phyloP scores from a whole-genome alignment of 2,888 invertebrate genomes.

The Synergus gifuensis region DNA sequence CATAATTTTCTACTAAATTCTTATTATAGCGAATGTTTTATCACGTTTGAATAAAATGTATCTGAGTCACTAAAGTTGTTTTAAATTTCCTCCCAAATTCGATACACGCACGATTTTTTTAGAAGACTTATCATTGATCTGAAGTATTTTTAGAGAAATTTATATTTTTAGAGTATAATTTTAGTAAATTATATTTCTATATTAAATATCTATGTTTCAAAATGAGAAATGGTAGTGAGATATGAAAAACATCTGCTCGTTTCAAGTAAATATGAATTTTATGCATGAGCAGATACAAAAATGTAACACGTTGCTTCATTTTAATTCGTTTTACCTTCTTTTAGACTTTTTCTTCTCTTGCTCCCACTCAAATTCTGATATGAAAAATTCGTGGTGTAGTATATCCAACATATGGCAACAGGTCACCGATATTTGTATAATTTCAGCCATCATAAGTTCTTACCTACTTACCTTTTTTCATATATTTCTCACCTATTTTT shows the following conservation, averaged over 20 bases:
- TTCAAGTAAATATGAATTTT: neutral
- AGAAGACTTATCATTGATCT: neutral
- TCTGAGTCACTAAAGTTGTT: neutral
- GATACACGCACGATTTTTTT: neutral
- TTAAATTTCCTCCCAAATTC: neutral
- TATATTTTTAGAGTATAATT: neutral
- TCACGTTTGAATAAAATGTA: neutral
- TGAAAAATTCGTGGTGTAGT: no score
- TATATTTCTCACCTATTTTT: no score
- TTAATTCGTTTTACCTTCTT: neutral
- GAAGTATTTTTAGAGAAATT: neutral
- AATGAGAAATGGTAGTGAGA: neutral
- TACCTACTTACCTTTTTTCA: no score
- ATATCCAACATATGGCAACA: no score
- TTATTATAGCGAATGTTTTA: neutral
- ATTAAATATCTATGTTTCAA: neutral
- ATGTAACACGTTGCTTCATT: neutral
- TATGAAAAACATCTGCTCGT: neutral
- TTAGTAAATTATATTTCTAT: neutral
- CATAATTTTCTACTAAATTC: neutral
- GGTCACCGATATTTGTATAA: no score
- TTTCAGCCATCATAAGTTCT: no score
- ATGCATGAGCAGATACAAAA: neutral
- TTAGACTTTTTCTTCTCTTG: no score
- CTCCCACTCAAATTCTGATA: no score